A percentile compares a stretch with the other conserved stretches of the same genome.
Conservation (phyloP, 64 coral and sea anemone species). For the Porites australiensis region DNA sequence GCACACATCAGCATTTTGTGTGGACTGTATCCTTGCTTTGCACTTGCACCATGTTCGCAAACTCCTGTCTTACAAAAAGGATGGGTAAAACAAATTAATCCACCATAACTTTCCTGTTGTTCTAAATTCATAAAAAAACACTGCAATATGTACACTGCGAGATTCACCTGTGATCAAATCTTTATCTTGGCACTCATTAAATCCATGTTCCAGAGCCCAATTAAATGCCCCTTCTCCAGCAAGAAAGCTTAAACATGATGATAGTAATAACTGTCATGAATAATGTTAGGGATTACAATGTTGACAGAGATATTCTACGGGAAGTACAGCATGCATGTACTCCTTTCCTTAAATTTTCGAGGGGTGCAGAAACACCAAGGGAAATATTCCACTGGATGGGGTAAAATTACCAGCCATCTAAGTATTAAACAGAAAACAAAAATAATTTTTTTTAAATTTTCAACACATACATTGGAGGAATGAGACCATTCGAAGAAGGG, state of each 20-base stretch:
- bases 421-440: background rate
- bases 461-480: constrained; percentile 80
- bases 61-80: constrained; percentile 6
- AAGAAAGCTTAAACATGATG: constrained; percentile 67
- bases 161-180: constrained; percentile 51
- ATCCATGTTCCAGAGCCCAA: constrained; percentile 90
- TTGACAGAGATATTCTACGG: too few species aligned
- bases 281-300: too few species aligned
- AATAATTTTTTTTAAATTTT: too few species aligned
- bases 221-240: constrained; percentile 84
- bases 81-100: background rate
- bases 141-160: background rate
- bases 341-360: too few species aligned
- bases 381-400: too few species aligned
- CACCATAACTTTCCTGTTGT: too few species aligned
- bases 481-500: constrained; percentile 41
- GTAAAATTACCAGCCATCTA: too few species aligned
- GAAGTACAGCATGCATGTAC: too few species aligned
- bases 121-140: background rate
- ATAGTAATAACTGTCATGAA: background rate
- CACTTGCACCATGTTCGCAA: constrained; percentile 31
- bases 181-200: constrained; percentile 18
- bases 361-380: too few species aligned
- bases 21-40: background rate
- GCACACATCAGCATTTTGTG: background rate